phyloP scores from a whole-genome alignment of 2,113 vertebrate genomes.

The Solea solea region DNA sequence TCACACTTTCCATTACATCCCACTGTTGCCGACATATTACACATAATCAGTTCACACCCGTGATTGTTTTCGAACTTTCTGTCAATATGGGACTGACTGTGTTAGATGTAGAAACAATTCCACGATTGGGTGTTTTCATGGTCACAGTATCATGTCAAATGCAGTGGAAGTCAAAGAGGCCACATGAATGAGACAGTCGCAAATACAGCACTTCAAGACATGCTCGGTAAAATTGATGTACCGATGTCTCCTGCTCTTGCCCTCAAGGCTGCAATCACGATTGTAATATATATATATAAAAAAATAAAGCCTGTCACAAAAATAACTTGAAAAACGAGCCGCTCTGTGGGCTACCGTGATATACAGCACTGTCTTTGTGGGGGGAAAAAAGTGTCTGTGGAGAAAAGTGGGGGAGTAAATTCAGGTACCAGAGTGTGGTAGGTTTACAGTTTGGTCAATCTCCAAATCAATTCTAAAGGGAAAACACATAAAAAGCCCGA shows the following conservation, averaged over 20 bases:
- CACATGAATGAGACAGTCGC: background rate
- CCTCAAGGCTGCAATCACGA: slow-evolving; percentile 6
- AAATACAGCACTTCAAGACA: background rate
- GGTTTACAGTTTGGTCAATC: too few relatives aligned
- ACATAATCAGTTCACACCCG: background rate
- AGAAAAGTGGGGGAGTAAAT: background rate
- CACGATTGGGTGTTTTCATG: background rate
- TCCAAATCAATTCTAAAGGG: too few relatives aligned
- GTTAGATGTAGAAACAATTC: background rate
- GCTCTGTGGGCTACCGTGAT: background rate
- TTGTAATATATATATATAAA: background rate
- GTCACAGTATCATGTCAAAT: background rate
- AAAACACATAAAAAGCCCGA: too few relatives aligned
- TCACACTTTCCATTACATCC: slow-evolving; percentile 19
- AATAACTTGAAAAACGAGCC: background rate
- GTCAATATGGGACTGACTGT: background rate
- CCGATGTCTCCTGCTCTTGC: background rate
- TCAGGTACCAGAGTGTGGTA: too few relatives aligned
- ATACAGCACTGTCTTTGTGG: background rate
- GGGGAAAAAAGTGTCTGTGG: background rate
- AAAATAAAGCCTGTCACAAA: background rate
- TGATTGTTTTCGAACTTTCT: background rate
- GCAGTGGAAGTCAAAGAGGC: background rate
- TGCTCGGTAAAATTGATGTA: slow-evolving; percentile 9
- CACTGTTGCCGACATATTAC: background rate